Evolutionary conservation across 2,113 vertebrate genomes (phyloP), one percentile per base, ranked within the genome.

Genomic region (Prionailurus viverrinus): DNA sequence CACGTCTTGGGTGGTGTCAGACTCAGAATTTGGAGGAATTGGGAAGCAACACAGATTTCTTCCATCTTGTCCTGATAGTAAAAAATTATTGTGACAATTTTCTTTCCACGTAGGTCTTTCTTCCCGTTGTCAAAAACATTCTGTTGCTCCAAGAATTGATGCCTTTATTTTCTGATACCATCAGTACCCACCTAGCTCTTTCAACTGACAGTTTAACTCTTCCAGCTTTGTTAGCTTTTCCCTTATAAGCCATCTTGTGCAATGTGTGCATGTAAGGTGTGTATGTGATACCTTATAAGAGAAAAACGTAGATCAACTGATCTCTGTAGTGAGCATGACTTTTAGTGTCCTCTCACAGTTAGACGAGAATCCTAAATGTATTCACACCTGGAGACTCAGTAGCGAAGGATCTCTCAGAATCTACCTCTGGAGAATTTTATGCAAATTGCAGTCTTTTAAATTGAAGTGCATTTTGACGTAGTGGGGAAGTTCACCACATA

Each of bases 391-490:
- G 51, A 95, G 58, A 80, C 31, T 89, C 55, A 39, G 15, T 86
- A 63, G 5, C 7, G n/a, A 83, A 74, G 36, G 14, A 33, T 69
- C 12, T 73, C 9, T 83, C 55, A 45, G 16, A 73, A 29, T 76
- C 7, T 31, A 41, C 33, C n/a, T 73, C 76, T 93, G 85, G 89
- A 89, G 68, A 93, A 58, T 58, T 89, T 27, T 69, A 93, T 85
- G 51, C 25, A 89, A 91, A 97, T 85, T 65, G 9, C 2, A 48
- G 66, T 92, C 66, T 51, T 93, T 95, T 83, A 65, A 76, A 69
- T 83, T 84, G 31, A 84, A 68, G 79, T 55, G n/a, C 27, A 94
- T 65, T 97, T 90, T 80, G 90, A 95, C 25, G 58, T 36, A 51
- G 21, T 19, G 25, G 41, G 19, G 39, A 55, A 93, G 4, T 73